These are phyloP conservation scores for Dendrophyllia cribrosa DNA, from an alignment of 64 coral and sea anemone genomes.

Conservation along the genomic window DNA sequence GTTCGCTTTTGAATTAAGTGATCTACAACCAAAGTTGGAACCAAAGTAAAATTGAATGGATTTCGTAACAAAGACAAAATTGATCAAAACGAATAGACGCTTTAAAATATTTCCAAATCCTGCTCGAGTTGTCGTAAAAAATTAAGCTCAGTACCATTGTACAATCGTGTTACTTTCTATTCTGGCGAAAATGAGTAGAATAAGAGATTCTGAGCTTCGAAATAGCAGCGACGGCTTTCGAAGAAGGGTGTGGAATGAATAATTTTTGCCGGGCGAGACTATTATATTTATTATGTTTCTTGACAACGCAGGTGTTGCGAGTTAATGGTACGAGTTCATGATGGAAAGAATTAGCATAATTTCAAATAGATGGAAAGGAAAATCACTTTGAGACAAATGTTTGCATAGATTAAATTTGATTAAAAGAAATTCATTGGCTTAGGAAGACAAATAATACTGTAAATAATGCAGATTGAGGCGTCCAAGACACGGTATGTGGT, in stretches of 20 bases:
- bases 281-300: background rate
- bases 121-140: no score
- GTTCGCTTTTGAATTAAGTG: background rate
- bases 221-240: constrained; percentile 25
- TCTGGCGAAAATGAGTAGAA: background rate
- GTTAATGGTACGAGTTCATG: background rate
- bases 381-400: background rate
- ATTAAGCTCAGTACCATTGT: background rate
- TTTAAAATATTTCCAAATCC: constrained; percentile 1
- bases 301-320: background rate
- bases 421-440: background rate
- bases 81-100: background rate
- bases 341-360: constrained; percentile 12
- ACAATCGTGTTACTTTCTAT: background rate
- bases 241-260: constrained; percentile 11
- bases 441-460: background rate
- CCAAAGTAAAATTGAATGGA: background rate
- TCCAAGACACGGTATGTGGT: no score
- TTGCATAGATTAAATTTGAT: background rate
- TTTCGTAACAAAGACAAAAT: background rate
- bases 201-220: background rate
- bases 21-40: background rate
- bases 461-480: background rate
- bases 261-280: background rate
- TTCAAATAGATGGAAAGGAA: background rate